Conservation (phyloP, 1,140 invertebrate genomes). For the Leptinotarsa texana region DNA sequence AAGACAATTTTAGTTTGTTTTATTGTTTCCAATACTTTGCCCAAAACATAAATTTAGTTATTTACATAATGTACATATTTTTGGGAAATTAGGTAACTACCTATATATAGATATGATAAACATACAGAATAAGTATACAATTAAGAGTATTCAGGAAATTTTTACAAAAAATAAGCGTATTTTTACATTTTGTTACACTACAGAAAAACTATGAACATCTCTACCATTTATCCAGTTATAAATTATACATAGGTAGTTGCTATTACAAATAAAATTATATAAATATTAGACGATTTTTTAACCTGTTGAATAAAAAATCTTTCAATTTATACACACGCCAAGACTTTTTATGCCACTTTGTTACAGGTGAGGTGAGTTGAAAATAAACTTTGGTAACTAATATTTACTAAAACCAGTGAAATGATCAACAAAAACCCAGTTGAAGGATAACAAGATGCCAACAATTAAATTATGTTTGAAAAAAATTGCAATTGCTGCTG, state of each 20-base stretch:
- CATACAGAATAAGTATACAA: slow-evolving; percentile 25
- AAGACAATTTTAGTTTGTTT: slow-evolving; percentile 10
- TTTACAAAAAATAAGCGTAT: slow-evolving; percentile 32
- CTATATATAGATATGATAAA: slow-evolving; percentile 23
- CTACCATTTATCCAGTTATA: slow-evolving; percentile 16
- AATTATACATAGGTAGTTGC: slow-evolving; percentile 29
- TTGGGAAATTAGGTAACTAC: slow-evolving; percentile 21
- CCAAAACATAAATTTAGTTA: slow-evolving; percentile 32
- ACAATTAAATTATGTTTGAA: background rate
- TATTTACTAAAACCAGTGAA: background rate
- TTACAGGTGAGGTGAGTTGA: background rate
- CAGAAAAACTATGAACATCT: slow-evolving; percentile 23
- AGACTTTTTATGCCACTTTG: slow-evolving; percentile 5
- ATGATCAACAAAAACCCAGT: background rate
- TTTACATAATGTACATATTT: slow-evolving; percentile 29
- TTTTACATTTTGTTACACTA: slow-evolving; percentile 22
- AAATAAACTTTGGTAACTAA: background rate
- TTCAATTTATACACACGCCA: background rate
- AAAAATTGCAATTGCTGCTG: too few relatives aligned
- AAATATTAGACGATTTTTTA: background rate
- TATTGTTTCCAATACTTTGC: slow-evolving; percentile 26
- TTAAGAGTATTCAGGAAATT: slow-evolving; percentile 27
- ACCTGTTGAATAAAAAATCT: slow-evolving; percentile 9
- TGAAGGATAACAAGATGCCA: background rate
- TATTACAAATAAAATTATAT: slow-evolving; percentile 27